These are phyloP conservation scores for Telmatochromis brachygnathus DNA, from an alignment of 2,113 vertebrate genomes.

Conservation along the genomic window DNA sequence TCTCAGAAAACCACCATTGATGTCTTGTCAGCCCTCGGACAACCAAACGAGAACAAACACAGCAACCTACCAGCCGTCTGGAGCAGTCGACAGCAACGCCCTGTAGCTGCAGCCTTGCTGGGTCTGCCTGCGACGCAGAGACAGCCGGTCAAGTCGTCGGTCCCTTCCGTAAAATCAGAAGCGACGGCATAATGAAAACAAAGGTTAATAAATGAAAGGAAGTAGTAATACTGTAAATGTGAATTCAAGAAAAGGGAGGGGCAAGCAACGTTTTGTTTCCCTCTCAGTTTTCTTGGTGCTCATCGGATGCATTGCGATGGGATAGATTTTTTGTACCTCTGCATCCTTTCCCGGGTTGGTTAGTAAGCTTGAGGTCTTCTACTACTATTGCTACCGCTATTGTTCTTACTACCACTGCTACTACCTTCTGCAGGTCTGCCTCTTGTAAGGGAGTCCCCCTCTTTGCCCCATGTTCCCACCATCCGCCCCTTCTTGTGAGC, in stretches of 20 bases:
- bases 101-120: neutral
- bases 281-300: slow-evolving; percentile 27
- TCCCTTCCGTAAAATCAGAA: neutral
- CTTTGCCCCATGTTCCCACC: neutral
- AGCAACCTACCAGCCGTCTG: neutral
- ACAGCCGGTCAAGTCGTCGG: slow-evolving; percentile 44
- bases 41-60: slow-evolving; percentile 42
- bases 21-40: slow-evolving; percentile 24
- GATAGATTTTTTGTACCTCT: slow-evolving; percentile 13
- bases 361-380: slow-evolving; percentile 18
- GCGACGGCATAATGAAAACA: neutral
- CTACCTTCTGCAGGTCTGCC: slow-evolving; percentile 38
- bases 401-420: slow-evolving; percentile 24
- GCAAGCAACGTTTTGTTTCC: neutral
- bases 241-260: slow-evolving; percentile 15
- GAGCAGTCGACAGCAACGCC: neutral
- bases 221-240: slow-evolving; percentile 28
- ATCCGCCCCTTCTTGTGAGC: neutral
- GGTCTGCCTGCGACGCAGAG: slow-evolving; percentile 59
- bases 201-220: neutral
- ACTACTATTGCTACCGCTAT: slow-evolving; percentile 19
- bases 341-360: slow-evolving; percentile 13
- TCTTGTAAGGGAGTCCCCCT: slow-evolving; percentile 5
- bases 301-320: neutral
- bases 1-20: slow-evolving; percentile 49